A percentile compares a stretch with the other conserved stretches of the same genome.
Evolutionary conservation across 2,888 invertebrate species (phyloP).

Genomic region (Melieria crassipennis): DNA sequence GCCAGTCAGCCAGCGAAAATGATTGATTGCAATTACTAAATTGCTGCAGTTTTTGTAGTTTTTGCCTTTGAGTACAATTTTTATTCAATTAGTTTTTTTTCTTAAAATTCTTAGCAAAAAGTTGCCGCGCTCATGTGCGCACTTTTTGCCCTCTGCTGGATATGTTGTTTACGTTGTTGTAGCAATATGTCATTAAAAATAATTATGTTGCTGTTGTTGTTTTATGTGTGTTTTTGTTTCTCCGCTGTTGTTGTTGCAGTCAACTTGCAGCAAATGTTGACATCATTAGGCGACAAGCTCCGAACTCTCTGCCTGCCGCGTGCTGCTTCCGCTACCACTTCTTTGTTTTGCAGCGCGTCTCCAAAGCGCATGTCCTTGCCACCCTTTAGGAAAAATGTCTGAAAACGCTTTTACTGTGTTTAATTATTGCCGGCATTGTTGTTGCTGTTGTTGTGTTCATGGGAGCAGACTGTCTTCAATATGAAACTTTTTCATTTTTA

Average conservation of each 20-base stretch:
- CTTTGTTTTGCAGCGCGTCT: neutral
- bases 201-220: constrained; percentile 19
- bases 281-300: constrained; percentile 12
- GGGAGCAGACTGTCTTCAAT: constrained; percentile 7
- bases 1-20: constrained; percentile 32
- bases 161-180: neutral
- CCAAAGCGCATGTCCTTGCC: no score
- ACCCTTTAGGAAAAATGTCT: no score
- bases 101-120: constrained; percentile 15
- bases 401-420: no score
- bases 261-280: constrained; percentile 13
- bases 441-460: neutral
- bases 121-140: neutral
- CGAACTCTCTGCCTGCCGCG: neutral
- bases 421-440: neutral
- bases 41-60: constrained; percentile 25
- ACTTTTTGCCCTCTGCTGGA: neutral
- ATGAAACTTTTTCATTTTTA: constrained; percentile 33
- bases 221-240: neutral
- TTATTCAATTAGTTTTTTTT: constrained; percentile 24
- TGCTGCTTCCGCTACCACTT: neutral
- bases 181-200: constrained; percentile 27
- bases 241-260: constrained; percentile 16
- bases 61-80: neutral
- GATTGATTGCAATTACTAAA: constrained; percentile 48